Percentiles rank a stretch among this genome's conserved stretches.
Evolutionary conservation across 2,888 invertebrate genomes (phyloP).

Genomic region (Eilema sororculum): DNA sequence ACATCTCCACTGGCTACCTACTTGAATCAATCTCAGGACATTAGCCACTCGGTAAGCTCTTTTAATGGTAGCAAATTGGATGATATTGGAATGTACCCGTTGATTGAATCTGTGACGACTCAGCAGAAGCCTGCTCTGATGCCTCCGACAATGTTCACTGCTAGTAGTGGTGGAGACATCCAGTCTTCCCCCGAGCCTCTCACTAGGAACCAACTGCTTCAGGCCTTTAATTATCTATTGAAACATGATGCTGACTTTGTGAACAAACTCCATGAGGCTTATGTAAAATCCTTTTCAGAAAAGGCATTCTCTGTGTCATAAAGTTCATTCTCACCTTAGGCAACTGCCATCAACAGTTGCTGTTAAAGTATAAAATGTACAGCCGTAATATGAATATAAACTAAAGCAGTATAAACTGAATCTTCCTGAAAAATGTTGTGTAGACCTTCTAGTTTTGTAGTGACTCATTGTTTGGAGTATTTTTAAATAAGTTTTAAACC

Average conservation of each 20-base stretch:
- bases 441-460: slow-evolving; percentile 80
- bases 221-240: slow-evolving; percentile 95
- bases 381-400: slow-evolving; percentile 81
- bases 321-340: slow-evolving; percentile 66
- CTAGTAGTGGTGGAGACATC: slow-evolving; percentile 83
- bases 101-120: slow-evolving; percentile 73
- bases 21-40: slow-evolving; percentile 82
- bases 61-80: slow-evolving; percentile 74
- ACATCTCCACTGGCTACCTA: slow-evolving; percentile 87
- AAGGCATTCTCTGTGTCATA: slow-evolving; percentile 84
- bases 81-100: slow-evolving; percentile 68
- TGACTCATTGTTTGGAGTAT: slow-evolving; percentile 79
- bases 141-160: slow-evolving; percentile 95
- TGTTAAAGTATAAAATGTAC: slow-evolving; percentile 70
- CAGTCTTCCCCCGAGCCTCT: slow-evolving; percentile 89
- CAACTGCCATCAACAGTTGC: slow-evolving; percentile 65
- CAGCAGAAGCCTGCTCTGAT: slow-evolving; percentile 92
- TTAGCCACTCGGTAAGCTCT: slow-evolving; percentile 69
- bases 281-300: slow-evolving; percentile 94
- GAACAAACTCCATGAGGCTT: slow-evolving; percentile 96
- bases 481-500: slow-evolving; percentile 85
- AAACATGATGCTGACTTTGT: slow-evolving; percentile 96
- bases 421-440: slow-evolving; percentile 76
- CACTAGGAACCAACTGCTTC: slow-evolving; percentile 95
- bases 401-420: slow-evolving; percentile 65